Percentiles rank a stretch among this genome's conserved stretches.
Evolutionary conservation across 2,888 invertebrate genomes (phyloP).

Genomic region (Cyaniris semiargus): DNA sequence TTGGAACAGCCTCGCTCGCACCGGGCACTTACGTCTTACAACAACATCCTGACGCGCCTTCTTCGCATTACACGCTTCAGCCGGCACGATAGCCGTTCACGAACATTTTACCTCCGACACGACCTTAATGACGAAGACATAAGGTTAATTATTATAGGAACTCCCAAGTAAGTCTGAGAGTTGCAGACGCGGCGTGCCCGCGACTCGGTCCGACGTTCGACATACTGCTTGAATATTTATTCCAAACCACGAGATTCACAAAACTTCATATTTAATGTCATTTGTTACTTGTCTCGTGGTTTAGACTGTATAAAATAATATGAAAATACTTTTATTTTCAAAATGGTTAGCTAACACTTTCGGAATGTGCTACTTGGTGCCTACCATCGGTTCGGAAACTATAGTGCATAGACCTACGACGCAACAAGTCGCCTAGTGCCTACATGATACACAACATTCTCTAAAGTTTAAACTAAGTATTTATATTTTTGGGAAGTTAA

Average conservation of each 20-base stretch:
- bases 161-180: not conserved
- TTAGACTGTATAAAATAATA: too few relatives aligned
- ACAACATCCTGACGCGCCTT: conserved; percentile 28
- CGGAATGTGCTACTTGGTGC: too few relatives aligned
- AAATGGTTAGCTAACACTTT: too few relatives aligned
- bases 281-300: too few relatives aligned
- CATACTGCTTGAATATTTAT: not conserved
- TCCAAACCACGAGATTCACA: not conserved
- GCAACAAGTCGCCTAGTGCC: too few relatives aligned
- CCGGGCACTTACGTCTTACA: conserved; percentile 8
- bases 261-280: not conserved
- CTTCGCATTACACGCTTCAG: conserved; percentile 26
- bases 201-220: not conserved
- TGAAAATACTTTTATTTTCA: too few relatives aligned
- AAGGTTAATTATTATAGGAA: not conserved
- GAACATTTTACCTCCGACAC: not conserved
- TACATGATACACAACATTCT: too few relatives aligned
- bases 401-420: too few relatives aligned
- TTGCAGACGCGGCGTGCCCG: not conserved
- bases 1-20: not conserved
- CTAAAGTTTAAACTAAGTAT: too few relatives aligned
- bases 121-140: not conserved
- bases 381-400: too few relatives aligned
- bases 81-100: not conserved
- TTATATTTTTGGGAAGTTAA: too few relatives aligned